Conservation (phyloP, 2,888 invertebrate species). For the Rugalucina vietnamica region DNA sequence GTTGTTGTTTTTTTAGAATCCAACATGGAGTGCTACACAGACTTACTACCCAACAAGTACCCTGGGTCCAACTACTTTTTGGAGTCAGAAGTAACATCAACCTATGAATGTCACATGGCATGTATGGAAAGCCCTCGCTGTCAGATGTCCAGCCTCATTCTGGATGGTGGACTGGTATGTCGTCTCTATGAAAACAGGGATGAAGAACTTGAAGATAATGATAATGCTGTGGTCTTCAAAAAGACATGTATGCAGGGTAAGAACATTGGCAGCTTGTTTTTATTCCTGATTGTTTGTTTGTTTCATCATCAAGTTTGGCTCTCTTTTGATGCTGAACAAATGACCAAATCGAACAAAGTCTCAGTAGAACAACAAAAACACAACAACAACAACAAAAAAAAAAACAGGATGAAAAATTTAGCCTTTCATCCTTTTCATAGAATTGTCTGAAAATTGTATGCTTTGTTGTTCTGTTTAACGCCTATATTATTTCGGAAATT, state of each 20-base stretch:
- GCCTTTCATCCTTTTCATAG: too few species aligned
- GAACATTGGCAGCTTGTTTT: too few species aligned
- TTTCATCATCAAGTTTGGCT: too few species aligned
- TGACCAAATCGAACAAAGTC: too few species aligned
- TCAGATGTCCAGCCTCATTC: background rate
- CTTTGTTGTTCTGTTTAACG: too few species aligned
- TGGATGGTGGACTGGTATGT: background rate
- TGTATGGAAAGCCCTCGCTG: constrained; percentile 8
- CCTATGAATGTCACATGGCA: background rate
- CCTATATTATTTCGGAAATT: too few species aligned
- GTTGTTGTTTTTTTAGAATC: background rate
- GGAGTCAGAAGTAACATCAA: background rate
- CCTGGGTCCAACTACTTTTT: background rate
- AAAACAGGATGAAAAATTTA: too few species aligned
- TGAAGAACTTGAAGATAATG: background rate
- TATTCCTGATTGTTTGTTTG: too few species aligned
- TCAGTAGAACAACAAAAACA: too few species aligned
- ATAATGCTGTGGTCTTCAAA: background rate
- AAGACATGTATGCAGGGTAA: constrained; percentile 18
- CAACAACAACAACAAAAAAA: too few species aligned
- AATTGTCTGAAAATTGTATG: too few species aligned
- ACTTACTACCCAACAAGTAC: background rate
- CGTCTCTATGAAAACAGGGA: background rate
- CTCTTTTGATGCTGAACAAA: too few species aligned
- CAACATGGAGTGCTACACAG: background rate